Evolutionary conservation across 1,140 invertebrate species (phyloP).

Genomic region (Lethocerus indicus): DNA sequence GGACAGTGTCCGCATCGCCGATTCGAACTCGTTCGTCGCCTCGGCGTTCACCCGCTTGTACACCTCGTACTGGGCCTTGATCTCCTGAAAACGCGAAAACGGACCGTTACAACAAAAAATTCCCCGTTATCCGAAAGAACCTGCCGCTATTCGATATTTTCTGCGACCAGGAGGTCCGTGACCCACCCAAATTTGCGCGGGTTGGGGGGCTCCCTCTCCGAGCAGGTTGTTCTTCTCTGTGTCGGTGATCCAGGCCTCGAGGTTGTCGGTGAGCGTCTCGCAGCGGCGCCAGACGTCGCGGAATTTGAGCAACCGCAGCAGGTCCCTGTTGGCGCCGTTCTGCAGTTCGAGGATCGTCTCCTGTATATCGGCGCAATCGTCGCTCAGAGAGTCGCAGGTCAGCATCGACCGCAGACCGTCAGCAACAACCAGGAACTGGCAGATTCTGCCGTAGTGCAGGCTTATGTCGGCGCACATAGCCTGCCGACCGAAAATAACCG

Average conservation of each 20-base stretch:
- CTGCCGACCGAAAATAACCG: too few species aligned
- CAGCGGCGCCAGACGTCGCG: slow-evolving; percentile 43
- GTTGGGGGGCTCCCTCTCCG: too few species aligned
- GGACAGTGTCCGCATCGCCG: slow-evolving; percentile 54
- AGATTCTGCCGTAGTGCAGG: slow-evolving; percentile 54
- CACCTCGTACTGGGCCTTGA: slow-evolving; percentile 75
- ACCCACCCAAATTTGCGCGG: too few species aligned
- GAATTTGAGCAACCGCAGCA: slow-evolving; percentile 50
- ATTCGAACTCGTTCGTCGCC: slow-evolving; percentile 50
- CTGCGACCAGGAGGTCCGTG: too few species aligned
- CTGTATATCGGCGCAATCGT: slow-evolving; percentile 44
- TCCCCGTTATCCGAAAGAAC: too few species aligned
- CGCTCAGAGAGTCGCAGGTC: slow-evolving; percentile 48
- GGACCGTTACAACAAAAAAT: too few species aligned
- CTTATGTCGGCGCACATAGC: slow-evolving; percentile 55
- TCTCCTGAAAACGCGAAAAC: slow-evolving; percentile 38
- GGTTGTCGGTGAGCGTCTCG: slow-evolving; percentile 45
- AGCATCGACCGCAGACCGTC: slow-evolving; percentile 53
- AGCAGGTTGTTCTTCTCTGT: slow-evolving; percentile 52
- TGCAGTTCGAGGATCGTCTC: slow-evolving; percentile 49
- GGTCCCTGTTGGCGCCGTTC: slow-evolving; percentile 49
- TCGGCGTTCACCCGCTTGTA: slow-evolving; percentile 59
- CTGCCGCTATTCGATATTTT: too few species aligned
- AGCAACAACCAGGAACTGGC: slow-evolving; percentile 50
- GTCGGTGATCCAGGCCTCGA: slow-evolving; percentile 53